Evolutionary conservation across 2,888 invertebrate genomes (phyloP).

Genomic region (Conchocele bisecta): DNA sequence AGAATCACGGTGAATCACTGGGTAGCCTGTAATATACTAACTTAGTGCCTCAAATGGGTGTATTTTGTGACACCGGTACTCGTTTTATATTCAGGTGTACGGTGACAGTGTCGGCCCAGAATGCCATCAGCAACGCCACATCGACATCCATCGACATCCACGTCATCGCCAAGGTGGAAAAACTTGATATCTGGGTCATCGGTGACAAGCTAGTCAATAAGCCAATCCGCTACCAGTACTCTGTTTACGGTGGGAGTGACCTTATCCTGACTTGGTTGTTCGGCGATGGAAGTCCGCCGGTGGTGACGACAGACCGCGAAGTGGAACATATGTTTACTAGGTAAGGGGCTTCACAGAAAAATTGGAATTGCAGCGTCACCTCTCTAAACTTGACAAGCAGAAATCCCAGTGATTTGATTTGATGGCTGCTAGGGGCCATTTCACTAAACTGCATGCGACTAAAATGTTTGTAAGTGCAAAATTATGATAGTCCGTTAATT

Average conservation of each 20-base stretch:
- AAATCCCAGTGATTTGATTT: too few species aligned
- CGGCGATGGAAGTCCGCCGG: slow-evolving; percentile 73
- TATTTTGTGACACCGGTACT: too few species aligned
- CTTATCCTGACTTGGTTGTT: slow-evolving; percentile 80
- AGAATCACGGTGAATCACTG: too few species aligned
- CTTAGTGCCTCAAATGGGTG: too few species aligned
- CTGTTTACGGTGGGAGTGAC: slow-evolving; percentile 74
- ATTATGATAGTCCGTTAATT: too few species aligned
- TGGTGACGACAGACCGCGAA: slow-evolving; percentile 24
- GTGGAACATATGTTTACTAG: slow-evolving; percentile 64
- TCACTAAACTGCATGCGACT: too few species aligned
- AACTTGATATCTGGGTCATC: slow-evolving; percentile 45
- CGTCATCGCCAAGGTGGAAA: slow-evolving; percentile 64
- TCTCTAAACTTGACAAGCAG: too few species aligned
- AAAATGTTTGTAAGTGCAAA: too few species aligned
- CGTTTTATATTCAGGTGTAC: slow-evolving; percentile 62
- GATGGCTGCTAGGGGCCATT: too few species aligned
- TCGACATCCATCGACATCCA: slow-evolving; percentile 70
- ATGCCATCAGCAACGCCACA: slow-evolving; percentile 70
- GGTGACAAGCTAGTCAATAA: slow-evolving; percentile 64
- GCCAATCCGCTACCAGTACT: slow-evolving; percentile 67
- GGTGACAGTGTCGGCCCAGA: slow-evolving; percentile 73
- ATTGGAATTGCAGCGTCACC: too few species aligned
- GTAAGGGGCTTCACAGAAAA: too few species aligned
- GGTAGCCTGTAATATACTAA: too few species aligned